phyloP scores from a whole-genome alignment of 2,888 invertebrate genomes.

The Linyphia triangularis region DNA sequence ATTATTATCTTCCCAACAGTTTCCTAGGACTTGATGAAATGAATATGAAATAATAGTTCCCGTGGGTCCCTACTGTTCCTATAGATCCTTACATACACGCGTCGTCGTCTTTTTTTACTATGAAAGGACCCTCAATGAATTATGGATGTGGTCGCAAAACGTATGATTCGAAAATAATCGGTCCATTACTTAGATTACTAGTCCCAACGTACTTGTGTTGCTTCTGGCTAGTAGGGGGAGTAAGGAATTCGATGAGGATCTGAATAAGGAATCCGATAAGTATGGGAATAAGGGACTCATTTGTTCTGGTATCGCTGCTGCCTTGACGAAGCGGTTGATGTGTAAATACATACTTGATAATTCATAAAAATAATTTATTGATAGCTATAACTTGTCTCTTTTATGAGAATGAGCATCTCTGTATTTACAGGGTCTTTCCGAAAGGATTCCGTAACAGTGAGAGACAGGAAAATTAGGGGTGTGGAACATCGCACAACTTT shows the following conservation, averaged over 20 bases:
- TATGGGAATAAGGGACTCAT: not conserved
- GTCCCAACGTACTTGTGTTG: conserved; percentile 59
- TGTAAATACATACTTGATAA: conserved; percentile 7
- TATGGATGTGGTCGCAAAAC: conserved; percentile 61
- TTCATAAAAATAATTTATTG: conserved; percentile 40
- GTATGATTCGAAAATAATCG: conserved; percentile 70
- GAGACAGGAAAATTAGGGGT: no score
- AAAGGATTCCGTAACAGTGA: no score
- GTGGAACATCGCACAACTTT: no score
- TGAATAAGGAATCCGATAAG: conserved; percentile 27
- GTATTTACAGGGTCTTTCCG: no score
- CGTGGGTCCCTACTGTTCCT: conserved; percentile 46
- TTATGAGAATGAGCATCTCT: not conserved
- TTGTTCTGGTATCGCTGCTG: not conserved
- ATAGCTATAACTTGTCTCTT: not conserved
- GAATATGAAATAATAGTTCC: conserved; percentile 60
- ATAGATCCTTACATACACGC: not conserved
- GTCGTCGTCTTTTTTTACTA: conserved; percentile 36
- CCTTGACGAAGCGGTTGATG: conserved; percentile 30
- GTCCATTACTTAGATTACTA: conserved; percentile 72
- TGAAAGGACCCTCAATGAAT: conserved; percentile 54
- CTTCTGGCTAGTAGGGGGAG: conserved; percentile 26
- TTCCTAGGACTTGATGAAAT: conserved; percentile 41
- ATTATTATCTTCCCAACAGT: conserved; percentile 53
- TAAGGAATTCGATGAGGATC: no score